phyloP scores from a whole-genome alignment of 23 tunicate species.

The Botrylloides violaceus region DNA sequence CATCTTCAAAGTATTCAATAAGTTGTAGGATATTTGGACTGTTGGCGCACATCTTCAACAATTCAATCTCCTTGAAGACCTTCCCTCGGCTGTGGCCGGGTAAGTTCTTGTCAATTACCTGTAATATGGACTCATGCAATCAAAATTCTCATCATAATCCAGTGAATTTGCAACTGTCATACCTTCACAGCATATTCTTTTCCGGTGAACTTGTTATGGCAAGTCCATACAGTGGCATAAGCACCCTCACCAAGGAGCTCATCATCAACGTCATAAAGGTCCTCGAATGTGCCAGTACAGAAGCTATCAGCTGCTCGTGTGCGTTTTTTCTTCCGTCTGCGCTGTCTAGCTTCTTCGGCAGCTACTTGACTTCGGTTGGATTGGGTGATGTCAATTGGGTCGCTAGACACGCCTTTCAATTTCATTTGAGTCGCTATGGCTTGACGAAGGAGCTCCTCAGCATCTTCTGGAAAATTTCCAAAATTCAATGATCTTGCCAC shows the following conservation, averaged over 20 bases:
- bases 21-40: slow-evolving; percentile 86
- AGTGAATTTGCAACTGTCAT: background rate
- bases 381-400: slow-evolving; percentile 76
- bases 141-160: background rate
- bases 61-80: slow-evolving; percentile 94
- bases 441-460: slow-evolving; percentile 26
- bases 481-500: background rate
- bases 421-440: slow-evolving; percentile 20
- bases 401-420: slow-evolving; percentile 28
- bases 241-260: slow-evolving; percentile 97
- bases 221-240: slow-evolving; percentile 95
- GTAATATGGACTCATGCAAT: background rate
- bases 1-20: slow-evolving; percentile 94
- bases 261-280: slow-evolving; percentile 64
- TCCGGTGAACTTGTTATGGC: slow-evolving; percentile 74
- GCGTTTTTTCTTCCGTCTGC: slow-evolving; percentile 82
- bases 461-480: background rate
- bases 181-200: slow-evolving; percentile 99
- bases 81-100: slow-evolving; percentile 89
- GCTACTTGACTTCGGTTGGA: slow-evolving; percentile 58
- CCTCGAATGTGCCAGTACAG: slow-evolving; percentile 91
- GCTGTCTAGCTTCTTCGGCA: slow-evolving; percentile 76
- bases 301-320: slow-evolving; percentile 92
- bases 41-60: slow-evolving; percentile 82
- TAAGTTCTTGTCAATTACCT: slow-evolving; percentile 92